These are phyloP conservation scores for Halisarca cf. caerulea DNA, from an alignment of 37 sponge, comb jelly and placozoan species.

Conservation along the genomic window DNA sequence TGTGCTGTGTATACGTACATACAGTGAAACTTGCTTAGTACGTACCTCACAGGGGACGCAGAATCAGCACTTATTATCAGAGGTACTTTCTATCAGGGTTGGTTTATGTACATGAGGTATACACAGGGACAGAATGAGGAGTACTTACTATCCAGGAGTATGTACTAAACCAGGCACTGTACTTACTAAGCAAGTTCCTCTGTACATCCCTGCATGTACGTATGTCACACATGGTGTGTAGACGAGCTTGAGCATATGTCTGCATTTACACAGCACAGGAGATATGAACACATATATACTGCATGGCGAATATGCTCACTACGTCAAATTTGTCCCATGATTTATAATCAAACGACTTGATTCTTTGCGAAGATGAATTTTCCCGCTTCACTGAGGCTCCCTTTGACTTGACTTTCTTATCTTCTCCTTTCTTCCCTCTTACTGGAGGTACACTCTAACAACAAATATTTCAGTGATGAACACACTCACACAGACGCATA, in stretches of 20 bases:
- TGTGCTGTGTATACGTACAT: no score
- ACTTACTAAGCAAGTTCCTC: neutral
- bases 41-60: no score
- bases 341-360: constrained; percentile 89
- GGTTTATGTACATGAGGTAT: no score
- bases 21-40: no score
- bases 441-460: constrained; percentile 3
- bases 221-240: neutral
- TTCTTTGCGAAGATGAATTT: constrained; percentile 30
- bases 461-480: neutral
- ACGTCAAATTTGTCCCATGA: constrained; percentile 99
- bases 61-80: no score
- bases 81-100: no score
- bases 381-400: neutral
- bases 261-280: neutral
- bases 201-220: neutral
- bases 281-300: neutral
- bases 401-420: neutral
- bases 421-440: neutral
- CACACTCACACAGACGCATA: neutral
- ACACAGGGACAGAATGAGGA: no score
- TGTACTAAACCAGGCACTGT: no score
- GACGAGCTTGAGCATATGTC: neutral
- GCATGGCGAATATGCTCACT: constrained; percentile 43
- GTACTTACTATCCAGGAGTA: no score